Percentiles rank a stretch among this genome's conserved stretches.
These are phyloP conservation scores for Pelodytes ibericus DNA, from an alignment of 2,797 vertebrate species.

Conservation along the genomic window DNA sequence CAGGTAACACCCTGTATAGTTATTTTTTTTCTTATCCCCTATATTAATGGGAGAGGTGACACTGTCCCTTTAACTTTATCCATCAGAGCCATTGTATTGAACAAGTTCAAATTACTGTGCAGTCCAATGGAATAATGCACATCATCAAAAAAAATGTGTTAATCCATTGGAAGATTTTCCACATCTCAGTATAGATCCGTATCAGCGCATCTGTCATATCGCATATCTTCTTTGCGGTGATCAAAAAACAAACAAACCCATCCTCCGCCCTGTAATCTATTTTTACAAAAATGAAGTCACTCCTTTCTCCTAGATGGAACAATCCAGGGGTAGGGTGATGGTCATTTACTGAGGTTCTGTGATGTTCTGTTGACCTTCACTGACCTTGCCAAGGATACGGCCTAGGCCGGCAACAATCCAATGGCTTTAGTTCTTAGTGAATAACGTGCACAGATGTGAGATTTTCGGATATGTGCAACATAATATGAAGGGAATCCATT, in stretches of 20 bases:
- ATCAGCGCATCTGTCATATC: slow-evolving; percentile 5
- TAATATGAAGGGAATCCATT: neutral
- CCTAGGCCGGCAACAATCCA: neutral
- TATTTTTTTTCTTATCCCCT: too few species aligned
- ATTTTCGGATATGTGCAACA: neutral
- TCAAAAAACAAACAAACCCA: neutral
- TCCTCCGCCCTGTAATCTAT: neutral
- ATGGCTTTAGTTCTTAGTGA: neutral
- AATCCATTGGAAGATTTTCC: neutral
- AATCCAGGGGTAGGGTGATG: too few species aligned
- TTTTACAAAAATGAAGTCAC: slow-evolving; percentile 1
- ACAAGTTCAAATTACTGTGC: too few species aligned
- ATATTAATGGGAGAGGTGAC: too few species aligned
- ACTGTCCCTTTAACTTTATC: too few species aligned
- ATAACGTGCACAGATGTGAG: neutral
- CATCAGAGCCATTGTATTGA: too few species aligned
- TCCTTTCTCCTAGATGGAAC: neutral
- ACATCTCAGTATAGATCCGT: neutral
- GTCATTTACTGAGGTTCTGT: too few species aligned
- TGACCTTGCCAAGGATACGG: too few species aligned
- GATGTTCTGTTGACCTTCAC: too few species aligned
- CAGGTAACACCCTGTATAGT: too few species aligned
- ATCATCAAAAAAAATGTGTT: too few species aligned
- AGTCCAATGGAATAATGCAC: too few species aligned
- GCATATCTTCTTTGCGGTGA: neutral